These are phyloP conservation scores for Pseudopipra pipra DNA, from an alignment of 2,113 vertebrate species.

Conservation along the genomic window DNA sequence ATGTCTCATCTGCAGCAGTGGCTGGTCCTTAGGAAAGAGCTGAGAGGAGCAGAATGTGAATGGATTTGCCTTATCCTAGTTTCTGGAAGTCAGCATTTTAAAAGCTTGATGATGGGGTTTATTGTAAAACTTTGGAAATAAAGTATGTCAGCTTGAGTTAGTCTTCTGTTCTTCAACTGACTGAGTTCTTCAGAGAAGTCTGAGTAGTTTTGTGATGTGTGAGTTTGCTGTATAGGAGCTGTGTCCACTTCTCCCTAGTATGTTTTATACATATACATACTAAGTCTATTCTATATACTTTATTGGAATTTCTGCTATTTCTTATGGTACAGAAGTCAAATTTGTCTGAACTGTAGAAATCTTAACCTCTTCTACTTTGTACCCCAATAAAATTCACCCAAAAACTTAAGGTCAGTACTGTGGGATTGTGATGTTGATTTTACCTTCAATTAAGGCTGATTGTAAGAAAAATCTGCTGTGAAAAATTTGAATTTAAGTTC, in stretches of 20 bases:
- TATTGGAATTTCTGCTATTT: neutral
- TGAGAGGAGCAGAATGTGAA: neutral
- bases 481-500: neutral
- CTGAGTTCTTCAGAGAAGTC: neutral
- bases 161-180: neutral
- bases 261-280: rapidly evolving
- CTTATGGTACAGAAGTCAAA: neutral
- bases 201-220: neutral
- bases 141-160: neutral
- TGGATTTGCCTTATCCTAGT: neutral
- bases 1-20: neutral
- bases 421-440: neutral
- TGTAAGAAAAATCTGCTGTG: neutral
- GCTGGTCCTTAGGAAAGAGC: neutral
- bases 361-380: neutral
- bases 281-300: neutral
- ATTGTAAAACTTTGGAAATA: neutral
- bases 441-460: neutral
- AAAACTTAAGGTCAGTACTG: neutral
- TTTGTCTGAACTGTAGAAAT: neutral
- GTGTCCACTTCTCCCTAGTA: neutral
- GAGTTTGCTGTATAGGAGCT: neutral
- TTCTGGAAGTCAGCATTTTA: constrained; percentile 4
- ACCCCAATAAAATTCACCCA: neutral
- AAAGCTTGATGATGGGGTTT: neutral